Conservation (phyloP, 2,113 vertebrate species). For the Phaethornis superciliosus region DNA sequence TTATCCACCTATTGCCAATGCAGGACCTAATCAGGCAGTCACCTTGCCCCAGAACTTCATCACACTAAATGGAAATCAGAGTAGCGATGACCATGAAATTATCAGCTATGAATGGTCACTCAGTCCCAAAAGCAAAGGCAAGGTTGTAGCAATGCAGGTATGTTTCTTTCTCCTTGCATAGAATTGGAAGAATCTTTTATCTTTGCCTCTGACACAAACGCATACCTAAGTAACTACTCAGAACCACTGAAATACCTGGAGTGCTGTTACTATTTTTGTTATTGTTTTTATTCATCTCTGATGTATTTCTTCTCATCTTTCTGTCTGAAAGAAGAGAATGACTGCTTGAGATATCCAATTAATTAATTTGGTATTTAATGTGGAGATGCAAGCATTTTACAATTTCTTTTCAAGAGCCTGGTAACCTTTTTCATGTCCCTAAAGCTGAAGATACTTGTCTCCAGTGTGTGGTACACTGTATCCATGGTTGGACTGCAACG, state of each 20-base stretch:
- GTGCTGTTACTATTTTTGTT: background rate
- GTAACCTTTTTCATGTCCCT: background rate
- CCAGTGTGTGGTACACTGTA: background rate
- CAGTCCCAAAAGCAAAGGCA: conserved; percentile 75
- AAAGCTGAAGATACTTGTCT: background rate
- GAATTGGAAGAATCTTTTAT: background rate
- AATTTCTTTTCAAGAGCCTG: background rate
- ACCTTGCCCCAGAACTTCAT: conserved; percentile 77
- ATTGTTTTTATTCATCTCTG: background rate
- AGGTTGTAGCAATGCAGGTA: conserved; percentile 79
- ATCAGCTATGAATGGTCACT: conserved; percentile 79
- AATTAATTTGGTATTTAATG: background rate
- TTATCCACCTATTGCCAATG: conserved; percentile 70
- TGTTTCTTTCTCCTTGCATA: background rate
- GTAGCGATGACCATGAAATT: conserved; percentile 81
- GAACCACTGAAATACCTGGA: background rate
- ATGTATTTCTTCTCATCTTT: background rate
- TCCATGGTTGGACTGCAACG: background rate
- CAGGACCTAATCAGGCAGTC: conserved; percentile 79
- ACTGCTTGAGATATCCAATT: background rate
- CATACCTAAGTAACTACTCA: background rate
- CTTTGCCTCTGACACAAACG: background rate
- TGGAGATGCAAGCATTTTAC: background rate
- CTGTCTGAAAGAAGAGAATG: background rate
- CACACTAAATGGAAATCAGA: conserved; percentile 80